Base-by-base conservation (phyloP, 2,888 invertebrate genomes). In the Drosophila rubida region DNA sequence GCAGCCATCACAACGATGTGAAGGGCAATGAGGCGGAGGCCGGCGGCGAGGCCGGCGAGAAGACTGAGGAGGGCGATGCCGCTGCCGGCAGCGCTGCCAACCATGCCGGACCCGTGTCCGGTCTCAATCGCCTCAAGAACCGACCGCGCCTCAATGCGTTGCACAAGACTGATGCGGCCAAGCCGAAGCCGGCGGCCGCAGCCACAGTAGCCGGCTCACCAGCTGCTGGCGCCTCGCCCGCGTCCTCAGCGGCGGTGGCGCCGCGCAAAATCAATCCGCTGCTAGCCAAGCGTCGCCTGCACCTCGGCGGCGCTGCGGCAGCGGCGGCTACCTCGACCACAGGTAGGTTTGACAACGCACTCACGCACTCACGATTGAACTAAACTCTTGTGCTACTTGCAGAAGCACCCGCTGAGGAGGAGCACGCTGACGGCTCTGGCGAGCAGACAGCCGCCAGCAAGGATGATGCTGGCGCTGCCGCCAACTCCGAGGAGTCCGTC, bases 191-290 rank as follows among this genome's bases (percentile, higher is more conserved):
- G 54, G 82, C 81, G 62, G 78, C 73, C 51, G 75, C 53, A 19
- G 53, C 55, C 27, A 48, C 61, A 22, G 54, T 75, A 22, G 67
- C 67, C 25, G 30, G 46, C 80, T 2, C 79, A 9, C 61, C 53
- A 4, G 57, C 58, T 16, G 19, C 59, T 6, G 50, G 45, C 14
- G 46, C 58, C 13, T 69, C 86, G 9, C 59, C 88, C 27, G 19
- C 71, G 25, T 57, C 80, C 19, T 55, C 80, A 45, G 64, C 79
- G 8, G 60, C 80, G 3, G 78, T 82, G 53, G 81, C 83, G 55
- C 87, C 85, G 14, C 90, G 92, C 51, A 92, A 91, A 78, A 87
- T 90, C 23, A 92, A 92, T 74, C 92, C 92, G 39, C 73, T 92
- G 68, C 80, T 92, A 58, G 90, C 91, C 58, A 89, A 91, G 75